phyloP scores from a whole-genome alignment of 2,113 vertebrate genomes.

The Callorhinus ursinus region DNA sequence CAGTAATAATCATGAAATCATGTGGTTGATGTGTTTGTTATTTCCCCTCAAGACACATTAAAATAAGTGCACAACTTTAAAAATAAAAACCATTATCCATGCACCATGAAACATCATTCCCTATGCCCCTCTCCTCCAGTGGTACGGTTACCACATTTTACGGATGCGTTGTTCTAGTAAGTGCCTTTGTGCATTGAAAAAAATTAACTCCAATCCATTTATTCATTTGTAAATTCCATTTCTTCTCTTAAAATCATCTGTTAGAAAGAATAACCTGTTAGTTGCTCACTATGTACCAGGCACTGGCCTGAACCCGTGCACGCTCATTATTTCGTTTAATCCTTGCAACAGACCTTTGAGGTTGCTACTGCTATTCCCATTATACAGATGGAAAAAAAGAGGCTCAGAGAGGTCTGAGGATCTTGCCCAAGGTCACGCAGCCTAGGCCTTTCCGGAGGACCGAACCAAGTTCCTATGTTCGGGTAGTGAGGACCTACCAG shows the following conservation, averaged over 20 bases:
- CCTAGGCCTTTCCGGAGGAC: neutral
- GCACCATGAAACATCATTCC: neutral
- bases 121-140: neutral
- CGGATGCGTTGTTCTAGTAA: neutral
- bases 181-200: neutral
- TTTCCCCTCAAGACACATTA: neutral
- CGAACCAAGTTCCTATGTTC: neutral
- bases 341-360: neutral
- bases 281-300: neutral
- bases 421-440: neutral
- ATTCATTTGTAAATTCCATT: neutral
- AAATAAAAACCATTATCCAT: neutral
- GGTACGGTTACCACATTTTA: neutral
- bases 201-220: neutral
- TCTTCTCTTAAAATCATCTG: neutral
- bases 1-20: neutral
- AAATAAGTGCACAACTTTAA: neutral
- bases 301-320: accelerated
- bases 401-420: neutral
- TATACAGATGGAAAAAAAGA: neutral
- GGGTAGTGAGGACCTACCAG: neutral
- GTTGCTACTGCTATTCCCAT: neutral
- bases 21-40: neutral
- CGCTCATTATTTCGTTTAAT: neutral
- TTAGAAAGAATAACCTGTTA: neutral